phyloP scores from a whole-genome alignment of 2,113 vertebrate species.

The Saccopteryx bilineata region DNA sequence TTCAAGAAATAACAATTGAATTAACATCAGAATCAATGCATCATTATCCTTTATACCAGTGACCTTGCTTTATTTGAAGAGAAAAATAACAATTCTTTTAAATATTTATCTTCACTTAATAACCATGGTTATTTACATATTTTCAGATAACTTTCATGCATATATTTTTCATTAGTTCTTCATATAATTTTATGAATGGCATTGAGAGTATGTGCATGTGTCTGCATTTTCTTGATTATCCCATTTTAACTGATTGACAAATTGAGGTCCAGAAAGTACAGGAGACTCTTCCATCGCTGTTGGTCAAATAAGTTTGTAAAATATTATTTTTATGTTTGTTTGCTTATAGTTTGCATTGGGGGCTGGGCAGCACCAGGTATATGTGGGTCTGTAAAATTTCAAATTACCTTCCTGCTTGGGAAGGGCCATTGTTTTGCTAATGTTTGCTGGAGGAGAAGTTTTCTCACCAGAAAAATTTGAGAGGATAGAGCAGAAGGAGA shows the following conservation, averaged over 20 bases:
- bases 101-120: not conserved
- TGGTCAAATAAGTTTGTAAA: too few relatives aligned
- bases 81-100: not conserved
- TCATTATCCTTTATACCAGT: not conserved
- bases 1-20: slow-evolving; percentile 4
- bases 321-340: too few relatives aligned
- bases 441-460: too few relatives aligned
- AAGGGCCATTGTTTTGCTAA: too few relatives aligned
- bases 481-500: too few relatives aligned
- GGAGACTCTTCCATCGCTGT: not conserved
- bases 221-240: not conserved
- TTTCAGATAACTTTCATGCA: not conserved
- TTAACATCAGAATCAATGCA: not conserved
- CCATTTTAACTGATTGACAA: not conserved
- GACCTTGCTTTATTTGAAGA: not conserved
- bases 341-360: too few relatives aligned
- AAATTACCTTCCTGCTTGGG: too few relatives aligned
- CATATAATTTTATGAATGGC: not conserved
- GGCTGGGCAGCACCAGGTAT: too few relatives aligned
- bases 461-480: too few relatives aligned
- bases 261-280: not conserved
- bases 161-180: not conserved
- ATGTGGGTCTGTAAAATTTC: too few relatives aligned
- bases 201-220: not conserved
- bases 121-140: not conserved